Evolutionary conservation across 1,140 invertebrate species (phyloP), one percentile per base, ranked within the genome.

Genomic region (Dendrolimus kikuchii): DNA sequence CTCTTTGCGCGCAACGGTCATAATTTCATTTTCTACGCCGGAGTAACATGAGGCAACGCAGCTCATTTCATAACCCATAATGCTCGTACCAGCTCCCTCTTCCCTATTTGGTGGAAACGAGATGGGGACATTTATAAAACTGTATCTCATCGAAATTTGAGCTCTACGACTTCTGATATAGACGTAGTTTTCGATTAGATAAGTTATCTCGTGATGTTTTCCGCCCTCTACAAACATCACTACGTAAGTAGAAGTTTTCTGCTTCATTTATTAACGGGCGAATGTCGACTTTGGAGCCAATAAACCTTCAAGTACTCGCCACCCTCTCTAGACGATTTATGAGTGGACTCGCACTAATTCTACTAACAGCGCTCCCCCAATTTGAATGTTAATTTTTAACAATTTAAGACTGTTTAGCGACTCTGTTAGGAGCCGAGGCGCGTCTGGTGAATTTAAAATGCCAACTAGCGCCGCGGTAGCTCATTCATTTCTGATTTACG

Each of bases 311-410:
- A 62, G 42, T 59, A 59, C 68, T 80, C 72, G 58, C 73, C 74
- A 79, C 80, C 80, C 80, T 77, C 69, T 74, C 65, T 62, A 77
- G 73, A 81, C 77, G 75, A 85, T 85, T 85, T 85, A 85, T 79
- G 77, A 71, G 62, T 67, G 69, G 71, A 74, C 71, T 77, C 76
- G 66, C 66, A 81, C 76, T 82, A 84, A 85, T 82, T 82, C 81
- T 72, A 81, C 76, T 85, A 82, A 82, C 77, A 77, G 81, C 73
- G 57, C 71, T 75, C 71, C 67, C 76, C 67, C 78, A 77, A 85
- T 82, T 81, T 85, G 72, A 80, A 82, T 85, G 75, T 75, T 77
- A 85, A 85, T 82, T 81, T 82, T 81, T 82, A 80, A 80, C 76
- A 81, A 80, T 85, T 80, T 77, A 73, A 71, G 71, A 66, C 64